phyloP scores from a whole-genome alignment of 2,797 vertebrate genomes.

The Margarornis squamiger region DNA sequence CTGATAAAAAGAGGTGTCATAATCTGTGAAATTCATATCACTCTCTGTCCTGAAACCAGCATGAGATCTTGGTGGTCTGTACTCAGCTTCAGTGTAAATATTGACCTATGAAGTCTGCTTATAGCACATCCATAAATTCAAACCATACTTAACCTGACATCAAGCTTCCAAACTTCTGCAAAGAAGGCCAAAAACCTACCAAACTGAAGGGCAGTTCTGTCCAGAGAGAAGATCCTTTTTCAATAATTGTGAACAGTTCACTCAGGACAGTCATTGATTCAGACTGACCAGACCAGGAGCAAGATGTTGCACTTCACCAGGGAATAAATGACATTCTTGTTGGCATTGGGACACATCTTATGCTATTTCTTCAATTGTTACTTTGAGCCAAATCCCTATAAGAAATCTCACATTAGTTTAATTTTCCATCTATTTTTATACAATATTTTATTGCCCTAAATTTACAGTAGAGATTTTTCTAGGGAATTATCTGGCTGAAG shows the following conservation, averaged over 20 bases:
- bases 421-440: background rate
- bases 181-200: background rate
- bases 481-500: background rate
- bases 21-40: background rate
- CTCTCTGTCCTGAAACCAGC: background rate
- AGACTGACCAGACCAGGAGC: background rate
- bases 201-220: background rate
- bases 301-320: background rate
- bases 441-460: background rate
- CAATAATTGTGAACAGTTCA: background rate
- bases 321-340: background rate
- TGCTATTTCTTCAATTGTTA: background rate
- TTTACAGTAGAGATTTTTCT: background rate
- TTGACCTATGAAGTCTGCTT: background rate
- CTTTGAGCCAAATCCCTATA: background rate
- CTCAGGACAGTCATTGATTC: background rate
- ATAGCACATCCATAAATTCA: background rate
- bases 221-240: background rate
- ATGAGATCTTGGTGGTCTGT: background rate
- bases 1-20: background rate
- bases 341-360: background rate
- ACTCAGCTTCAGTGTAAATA: background rate
- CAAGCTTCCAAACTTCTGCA: background rate
- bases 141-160: background rate
- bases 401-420: background rate